Evolutionary conservation across 2,888 invertebrate species (phyloP), one percentile per base, ranked within the genome.

Genomic region (Autographa gamma): DNA sequence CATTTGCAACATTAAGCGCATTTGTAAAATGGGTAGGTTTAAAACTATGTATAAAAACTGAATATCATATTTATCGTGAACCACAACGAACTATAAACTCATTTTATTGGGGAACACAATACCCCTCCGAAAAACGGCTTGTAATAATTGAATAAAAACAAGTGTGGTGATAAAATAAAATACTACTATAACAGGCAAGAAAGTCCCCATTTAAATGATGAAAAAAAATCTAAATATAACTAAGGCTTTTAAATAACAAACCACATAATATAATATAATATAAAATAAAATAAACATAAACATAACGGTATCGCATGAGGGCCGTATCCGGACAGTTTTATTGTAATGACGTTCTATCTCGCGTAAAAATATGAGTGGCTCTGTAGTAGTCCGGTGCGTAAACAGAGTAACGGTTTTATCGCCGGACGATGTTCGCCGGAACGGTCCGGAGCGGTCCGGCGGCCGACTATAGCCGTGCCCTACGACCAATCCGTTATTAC

Each of bases 291-390:
- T 69, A 71, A 61, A 78, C 71, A 77, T 71, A 74, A 77, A 74
- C 74, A 74, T 78, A 74, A 78, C n/a, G 60, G 63, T 61, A 78
- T 66, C 59, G 68, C 71, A 66, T 58, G 78, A 60, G 31, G 62
- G 67, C 74, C 63, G 9, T 59, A 59, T 77, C 65, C 63, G 19
- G 66, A 66, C 68, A 56, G 60, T 81, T 83, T 74, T 72, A 81
- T 83, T 76, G 71, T 78, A 72, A 76, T 73, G 73, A 69, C 60
- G 65, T 71, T 81, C 68, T 83, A 76, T 81, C 71, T 72, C 73
- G 75, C 73, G 79, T 81, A 78, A 81, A 81, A 81, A 73, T 83
- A 83, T 81, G 73, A 81, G 73, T 71, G 71, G 76, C 71, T n/a
- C 48, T 16, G n/a, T 48, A 70, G 81, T 81, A 73, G 61, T 60